Evolutionary conservation across 1,140 invertebrate genomes (phyloP), one percentile per base, ranked within the genome.

Genomic region (Drosophila navojoa): DNA sequence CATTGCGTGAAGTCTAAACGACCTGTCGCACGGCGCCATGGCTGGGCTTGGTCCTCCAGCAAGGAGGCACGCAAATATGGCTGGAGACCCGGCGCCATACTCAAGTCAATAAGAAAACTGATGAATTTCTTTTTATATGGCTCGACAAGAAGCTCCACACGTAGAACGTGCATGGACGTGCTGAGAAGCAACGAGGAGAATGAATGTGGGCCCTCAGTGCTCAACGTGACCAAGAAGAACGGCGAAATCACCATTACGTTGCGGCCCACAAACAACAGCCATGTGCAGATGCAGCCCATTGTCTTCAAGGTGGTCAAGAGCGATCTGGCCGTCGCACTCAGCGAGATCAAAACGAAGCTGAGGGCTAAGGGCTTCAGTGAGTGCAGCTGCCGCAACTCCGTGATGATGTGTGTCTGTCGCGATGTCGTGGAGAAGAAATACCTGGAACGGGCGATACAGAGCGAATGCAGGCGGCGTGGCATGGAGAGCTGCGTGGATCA

Each of bases 101-200:
- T 71, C 7, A 89, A 82, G 44, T 78, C 91, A 6, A 86, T 92
- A 19, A 77, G 76, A n/a, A 63, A 79, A 4, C 57, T 91, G 1
- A 92, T 92, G 91, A 72, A 80, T 16, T 86, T 81, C 73, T 92
- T 92, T 49, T 55, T 91, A 7, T 62, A 84, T 9, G 49, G 69
- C 16, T 55, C 76, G 5, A 61, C 0, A 52, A 70, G 9, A 49
- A 70, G 32, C 1, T 35, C 32, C 7, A 35, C 7, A 3, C 11
- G 11, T 13, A 38, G 4, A 38, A 38, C 10, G 10, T 38, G 35
- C 35, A 0, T 64, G 58, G 7, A 9, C 2, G 32, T 32, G 32
- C 2, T 32, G 32, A 9, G 7, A 32, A 13, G 59, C 62, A 3
- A 50, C 4, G 44, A 15, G 10, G 9, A 45, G 5, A 40, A 60